Evolutionary conservation across 2,797 vertebrate species (phyloP).

Genomic region (Enteromius anoplus): DNA sequence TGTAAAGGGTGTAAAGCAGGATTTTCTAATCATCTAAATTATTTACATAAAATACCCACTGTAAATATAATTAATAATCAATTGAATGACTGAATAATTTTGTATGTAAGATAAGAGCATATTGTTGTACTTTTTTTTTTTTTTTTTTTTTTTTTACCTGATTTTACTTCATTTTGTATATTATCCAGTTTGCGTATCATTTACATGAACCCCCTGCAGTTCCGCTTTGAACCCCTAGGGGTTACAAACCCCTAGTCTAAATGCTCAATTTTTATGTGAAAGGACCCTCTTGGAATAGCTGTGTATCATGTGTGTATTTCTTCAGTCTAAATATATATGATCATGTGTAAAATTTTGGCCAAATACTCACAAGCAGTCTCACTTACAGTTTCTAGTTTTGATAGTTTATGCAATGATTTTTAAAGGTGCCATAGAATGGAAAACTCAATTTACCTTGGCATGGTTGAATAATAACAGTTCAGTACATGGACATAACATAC

Average conservation of each 20-base stretch:
- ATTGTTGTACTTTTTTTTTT: background rate
- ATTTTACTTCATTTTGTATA: background rate
- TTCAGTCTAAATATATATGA: background rate
- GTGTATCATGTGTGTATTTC: background rate
- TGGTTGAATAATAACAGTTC: too few relatives aligned
- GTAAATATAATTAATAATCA: background rate
- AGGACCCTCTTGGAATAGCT: background rate
- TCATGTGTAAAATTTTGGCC: background rate
- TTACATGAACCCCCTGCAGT: background rate
- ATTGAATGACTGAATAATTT: background rate
- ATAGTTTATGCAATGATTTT: too few relatives aligned
- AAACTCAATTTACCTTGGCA: too few relatives aligned
- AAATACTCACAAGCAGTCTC: too few relatives aligned
- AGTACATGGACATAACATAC: too few relatives aligned
- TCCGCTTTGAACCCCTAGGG: background rate
- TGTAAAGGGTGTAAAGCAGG: background rate
- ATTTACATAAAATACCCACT: background rate
- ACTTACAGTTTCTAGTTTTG: background rate
- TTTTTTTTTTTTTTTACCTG: background rate
- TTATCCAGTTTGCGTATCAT: background rate
- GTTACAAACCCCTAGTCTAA: background rate
- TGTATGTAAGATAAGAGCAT: background rate
- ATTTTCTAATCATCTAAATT: background rate
- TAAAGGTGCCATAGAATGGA: too few relatives aligned
- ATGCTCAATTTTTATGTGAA: background rate